A percentile compares a stretch with the other conserved stretches of the same genome.
These are phyloP conservation scores for Drosophila atroscutellata DNA, from an alignment of 2,888 invertebrate genomes.

Conservation along the genomic window DNA sequence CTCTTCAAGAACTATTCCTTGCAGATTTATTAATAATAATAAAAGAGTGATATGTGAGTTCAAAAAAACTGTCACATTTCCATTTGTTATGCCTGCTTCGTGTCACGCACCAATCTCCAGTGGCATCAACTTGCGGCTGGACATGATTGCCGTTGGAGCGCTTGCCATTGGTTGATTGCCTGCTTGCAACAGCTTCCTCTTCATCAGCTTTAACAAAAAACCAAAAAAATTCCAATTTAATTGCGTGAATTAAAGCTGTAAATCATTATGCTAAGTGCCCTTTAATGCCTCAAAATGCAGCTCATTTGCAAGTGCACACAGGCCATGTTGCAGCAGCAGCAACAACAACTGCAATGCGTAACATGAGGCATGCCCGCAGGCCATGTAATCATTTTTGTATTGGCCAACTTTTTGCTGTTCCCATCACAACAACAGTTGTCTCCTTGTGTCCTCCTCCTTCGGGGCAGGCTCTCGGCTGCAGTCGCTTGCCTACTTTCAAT, in stretches of 20 bases:
- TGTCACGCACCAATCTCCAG: slow-evolving; percentile 8
- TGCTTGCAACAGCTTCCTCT: slow-evolving; percentile 4
- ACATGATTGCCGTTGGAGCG: slow-evolving; percentile 26
- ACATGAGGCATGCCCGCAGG: slow-evolving; percentile 63
- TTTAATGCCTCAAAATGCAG: slow-evolving; percentile 82
- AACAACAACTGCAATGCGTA: slow-evolving; percentile 36
- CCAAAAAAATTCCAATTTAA: slow-evolving; percentile 78
- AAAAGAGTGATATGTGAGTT: neutral
- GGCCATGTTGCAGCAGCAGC: slow-evolving; percentile 17
- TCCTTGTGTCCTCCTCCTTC: slow-evolving; percentile 17
- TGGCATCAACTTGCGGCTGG: slow-evolving; percentile 15
- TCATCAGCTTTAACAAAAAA: neutral
- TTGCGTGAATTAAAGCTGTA: slow-evolving; percentile 84
- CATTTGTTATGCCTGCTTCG: neutral
- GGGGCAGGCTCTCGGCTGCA: slow-evolving; percentile 37
- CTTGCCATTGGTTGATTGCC: slow-evolving; percentile 36
- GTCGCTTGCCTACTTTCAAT: slow-evolving; percentile 65
- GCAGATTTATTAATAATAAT: neutral
- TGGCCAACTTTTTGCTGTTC: neutral
- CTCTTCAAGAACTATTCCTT: neutral
- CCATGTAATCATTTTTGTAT: slow-evolving; percentile 69
- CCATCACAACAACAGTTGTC: slow-evolving; percentile 3
- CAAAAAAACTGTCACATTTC: neutral
- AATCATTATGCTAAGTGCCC: slow-evolving; percentile 84
- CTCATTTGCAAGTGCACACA: slow-evolving; percentile 78